These are phyloP conservation scores for Syndactyla subalaris DNA, from an alignment of 2,797 vertebrate genomes.

Conservation along the genomic window DNA sequence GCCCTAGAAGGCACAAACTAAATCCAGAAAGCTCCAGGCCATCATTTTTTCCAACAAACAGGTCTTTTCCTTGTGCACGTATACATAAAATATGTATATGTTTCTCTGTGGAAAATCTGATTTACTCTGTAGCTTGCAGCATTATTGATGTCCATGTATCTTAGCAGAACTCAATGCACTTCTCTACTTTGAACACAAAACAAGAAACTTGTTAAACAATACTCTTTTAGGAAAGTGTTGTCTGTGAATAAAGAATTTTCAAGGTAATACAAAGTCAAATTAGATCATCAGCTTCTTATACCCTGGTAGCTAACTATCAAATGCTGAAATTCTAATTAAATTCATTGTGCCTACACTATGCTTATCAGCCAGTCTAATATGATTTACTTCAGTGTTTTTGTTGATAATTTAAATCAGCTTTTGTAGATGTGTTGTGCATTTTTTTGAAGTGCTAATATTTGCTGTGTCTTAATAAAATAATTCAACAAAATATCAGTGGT, in stretches of 20 bases:
- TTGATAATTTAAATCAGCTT: constrained; percentile 1
- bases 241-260: neutral
- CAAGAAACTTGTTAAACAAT: neutral
- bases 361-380: constrained; percentile 11
- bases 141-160: neutral
- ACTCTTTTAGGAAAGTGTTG: neutral
- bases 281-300: neutral
- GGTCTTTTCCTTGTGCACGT: neutral
- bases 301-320: neutral
- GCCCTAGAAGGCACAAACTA: neutral
- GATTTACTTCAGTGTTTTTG: neutral
- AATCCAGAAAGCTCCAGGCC: neutral
- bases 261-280: constrained; percentile 11
- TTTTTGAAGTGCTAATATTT: neutral
- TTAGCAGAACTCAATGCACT: neutral
- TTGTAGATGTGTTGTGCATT: neutral
- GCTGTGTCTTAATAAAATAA: neutral
- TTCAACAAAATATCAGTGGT: neutral
- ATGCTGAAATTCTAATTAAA: constrained; percentile 31
- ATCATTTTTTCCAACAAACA: neutral
- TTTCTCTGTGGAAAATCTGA: neutral
- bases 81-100: neutral
- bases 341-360: neutral
- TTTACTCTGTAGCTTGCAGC: neutral
- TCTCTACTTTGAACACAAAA: neutral